These are phyloP conservation scores for Anisognathus igniventris DNA, from an alignment of 2,797 vertebrate genomes.

Conservation along the genomic window DNA sequence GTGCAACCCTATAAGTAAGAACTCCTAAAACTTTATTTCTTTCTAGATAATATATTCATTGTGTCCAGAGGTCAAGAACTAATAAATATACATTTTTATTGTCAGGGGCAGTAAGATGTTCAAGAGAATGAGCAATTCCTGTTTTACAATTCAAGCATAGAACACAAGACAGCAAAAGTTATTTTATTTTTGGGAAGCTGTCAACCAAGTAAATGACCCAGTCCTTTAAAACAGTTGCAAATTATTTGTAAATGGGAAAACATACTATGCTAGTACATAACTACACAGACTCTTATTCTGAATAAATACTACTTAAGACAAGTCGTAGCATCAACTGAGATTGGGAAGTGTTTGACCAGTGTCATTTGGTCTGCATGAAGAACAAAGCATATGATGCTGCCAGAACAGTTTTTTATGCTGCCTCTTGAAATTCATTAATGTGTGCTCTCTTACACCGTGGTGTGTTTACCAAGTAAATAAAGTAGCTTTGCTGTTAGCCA, in stretches of 20 bases:
- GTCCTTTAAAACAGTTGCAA: neutral
- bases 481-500: neutral
- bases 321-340: neutral
- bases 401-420: neutral
- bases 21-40: neutral
- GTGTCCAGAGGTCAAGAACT: neutral
- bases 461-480: neutral
- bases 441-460: neutral
- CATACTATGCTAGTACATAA: neutral
- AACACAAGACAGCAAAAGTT: neutral
- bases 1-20: neutral
- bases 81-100: neutral
- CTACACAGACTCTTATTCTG: neutral
- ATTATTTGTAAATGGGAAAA: neutral
- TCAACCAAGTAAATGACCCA: too few relatives aligned
- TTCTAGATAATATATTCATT: neutral
- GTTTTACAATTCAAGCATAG: neutral
- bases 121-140: neutral
- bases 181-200: too few relatives aligned
- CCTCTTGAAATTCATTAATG: neutral
- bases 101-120: neutral
- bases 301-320: neutral
- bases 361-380: neutral
- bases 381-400: neutral
- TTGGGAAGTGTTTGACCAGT: neutral